Base-by-base conservation (phyloP, 2,888 invertebrate species). In the Cheilosia scutellata region DNA sequence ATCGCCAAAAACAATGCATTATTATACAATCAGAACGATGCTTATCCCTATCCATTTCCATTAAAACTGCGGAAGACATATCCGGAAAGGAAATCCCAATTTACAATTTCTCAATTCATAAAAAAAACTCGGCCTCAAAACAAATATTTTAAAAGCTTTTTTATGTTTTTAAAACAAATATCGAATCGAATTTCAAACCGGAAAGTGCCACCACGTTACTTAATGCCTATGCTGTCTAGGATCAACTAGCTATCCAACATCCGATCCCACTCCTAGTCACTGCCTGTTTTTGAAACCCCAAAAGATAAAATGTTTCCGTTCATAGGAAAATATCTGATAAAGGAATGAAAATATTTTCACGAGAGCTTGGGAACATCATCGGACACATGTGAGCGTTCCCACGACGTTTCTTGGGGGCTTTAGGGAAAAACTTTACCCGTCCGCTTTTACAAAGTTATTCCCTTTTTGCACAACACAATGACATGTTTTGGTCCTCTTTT, bases 81-180 rank as follows among this genome's bases (percentile, higher is more conserved):
- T 47, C 66, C 76, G 20, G 42, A 11, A 13, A 13, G 44, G 16
- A 49, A 44, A 75, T 57, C 37, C 31, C 57, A 42, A 66, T 71
- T 37, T 71, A 33, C 53, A 60, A 49, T 31, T 44, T 31, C 6
- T 11, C 20, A 47, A 20, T 37, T 37, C 55, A 4, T n/a, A 63
- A 49, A 60, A 31, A 37, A 29, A 62, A 66, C 9, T 44, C 29
- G 27, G 25, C 13, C 20, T 2, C n/a, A 13, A 11, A 74, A 20
- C 31, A 57, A 62, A 60, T 55, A 72, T 71, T 86, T 80, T 86
- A 80, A 86, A 86, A 86, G 84, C 84, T 80, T 86, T 86, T 86
- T 66, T 80, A 76, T 86, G 84, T 86, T 86, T 86, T 80, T 33
- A 86, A 86, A 86, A 86, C 84, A 86, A 86, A 86, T 86, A 86